A percentile compares a stretch with the other conserved stretches of the same genome.
phyloP scores from a whole-genome alignment of 2,113 vertebrate species.

The Chlorocebus sabaeus region DNA sequence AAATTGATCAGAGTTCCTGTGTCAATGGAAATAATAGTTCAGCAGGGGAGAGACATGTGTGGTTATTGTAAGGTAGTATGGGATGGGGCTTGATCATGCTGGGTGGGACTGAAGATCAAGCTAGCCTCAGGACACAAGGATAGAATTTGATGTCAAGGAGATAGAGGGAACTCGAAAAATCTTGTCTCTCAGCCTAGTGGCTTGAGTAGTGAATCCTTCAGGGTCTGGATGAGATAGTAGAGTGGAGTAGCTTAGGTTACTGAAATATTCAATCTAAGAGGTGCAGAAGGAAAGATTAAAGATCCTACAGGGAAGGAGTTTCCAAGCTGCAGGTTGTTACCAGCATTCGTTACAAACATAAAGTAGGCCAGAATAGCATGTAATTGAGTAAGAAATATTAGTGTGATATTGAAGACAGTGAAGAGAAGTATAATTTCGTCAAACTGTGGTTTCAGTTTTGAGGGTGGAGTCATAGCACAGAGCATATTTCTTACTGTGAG shows the following conservation, averaged over 20 bases:
- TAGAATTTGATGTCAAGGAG: background rate
- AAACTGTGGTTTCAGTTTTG: background rate
- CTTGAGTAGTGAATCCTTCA: background rate
- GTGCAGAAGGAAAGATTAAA: background rate
- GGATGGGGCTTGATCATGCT: rapidly evolving
- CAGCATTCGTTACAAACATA: background rate
- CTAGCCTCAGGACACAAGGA: background rate
- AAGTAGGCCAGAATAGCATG: background rate
- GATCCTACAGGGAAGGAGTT: background rate
- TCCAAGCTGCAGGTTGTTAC: background rate
- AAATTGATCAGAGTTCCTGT: background rate
- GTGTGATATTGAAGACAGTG: background rate
- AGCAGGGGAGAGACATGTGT: background rate
- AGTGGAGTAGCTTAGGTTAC: background rate
- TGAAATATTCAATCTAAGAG: background rate
- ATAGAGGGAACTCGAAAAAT: background rate
- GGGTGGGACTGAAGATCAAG: background rate
- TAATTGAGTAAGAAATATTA: background rate
- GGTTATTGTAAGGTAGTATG: background rate
- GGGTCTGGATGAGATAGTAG: background rate
- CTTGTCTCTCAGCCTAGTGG: background rate
- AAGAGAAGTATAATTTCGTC: background rate
- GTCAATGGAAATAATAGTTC: background rate
- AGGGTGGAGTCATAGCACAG: background rate
- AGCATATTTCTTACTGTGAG: background rate